Base-by-base conservation (phyloP, 2,797 vertebrate species). In the Enteromius mattozi region DNA sequence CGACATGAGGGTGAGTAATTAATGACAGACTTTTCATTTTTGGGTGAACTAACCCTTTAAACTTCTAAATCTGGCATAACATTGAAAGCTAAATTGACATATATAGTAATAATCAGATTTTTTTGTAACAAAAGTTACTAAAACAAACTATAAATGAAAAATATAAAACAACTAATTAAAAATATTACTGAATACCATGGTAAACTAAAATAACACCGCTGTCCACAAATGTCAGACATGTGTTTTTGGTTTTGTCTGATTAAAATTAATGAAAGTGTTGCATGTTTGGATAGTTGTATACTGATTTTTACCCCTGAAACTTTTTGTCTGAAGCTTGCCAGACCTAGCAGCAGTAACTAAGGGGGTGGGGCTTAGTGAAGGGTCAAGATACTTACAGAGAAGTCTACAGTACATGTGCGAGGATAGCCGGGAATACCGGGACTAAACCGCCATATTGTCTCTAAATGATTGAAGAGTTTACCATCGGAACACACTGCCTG, bases 391-490 rank as follows among this genome's bases (percentile, higher is more conserved):
- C 96, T 95, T 91, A 99, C 98, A 89, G 97, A 98, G 93, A 99
- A 98, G 91, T 99, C 97, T 91, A 98, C 97, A 0, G 98, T 99
- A 92, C 97, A 97, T 85, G 97, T 98, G 87, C 97, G 96, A 21
- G 98, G 97, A 87, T 99, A 98, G 78, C 97, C 96, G 13, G 97
- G 97, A 91, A 99, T 96, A 81, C 98, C 98, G 17, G 97, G 98
- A 91, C 97, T 98, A 91, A 99, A 98, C 84, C 97, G 95, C 98
- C 98, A 99, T 92, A 96, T 96, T 0, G 96, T 98, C 92, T 99
- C 97, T 92, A 99, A 93, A 89, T 99, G 97, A 92, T 98, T 99
- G 92, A 99, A 99, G 86, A 99, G 96, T 78, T 96, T 97, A 85
- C 97, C 98, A 1, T 98, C 97, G 0, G 97, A 98, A 90, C 97